Base-by-base conservation (phyloP, 2,888 invertebrate genomes). In the Hyposoter dolosus region DNA sequence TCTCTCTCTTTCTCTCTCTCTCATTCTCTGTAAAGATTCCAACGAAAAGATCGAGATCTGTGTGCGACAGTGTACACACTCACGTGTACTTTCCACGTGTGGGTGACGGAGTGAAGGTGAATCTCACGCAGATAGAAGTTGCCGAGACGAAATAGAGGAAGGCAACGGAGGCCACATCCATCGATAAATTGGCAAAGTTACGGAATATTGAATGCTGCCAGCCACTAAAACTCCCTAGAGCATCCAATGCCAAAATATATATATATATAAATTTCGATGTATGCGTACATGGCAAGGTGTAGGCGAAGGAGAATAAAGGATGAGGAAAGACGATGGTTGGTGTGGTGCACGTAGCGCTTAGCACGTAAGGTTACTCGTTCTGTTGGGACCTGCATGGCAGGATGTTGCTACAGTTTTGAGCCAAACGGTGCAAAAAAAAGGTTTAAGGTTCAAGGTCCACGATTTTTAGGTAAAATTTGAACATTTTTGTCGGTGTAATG, bases 101-200 rank as follows among this genome's bases (percentile, higher is more conserved):
- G 1, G 71, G 45, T 79, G 32, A 63, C 63, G 60, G 35, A 43
- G 40, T 17, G 43, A 69, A 32, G 43, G 50, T 63, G 72, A 63
- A 47, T 56, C 53, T 32, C 56, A 56, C 72, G 43, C 43, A 75
- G 72, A 66, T 83, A 82, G 83, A 87, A 87, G 86, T 83, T 86
- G 68, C 86, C 74, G 81, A 63, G 78, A 50, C 77, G 81, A 86
- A 86, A 86, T 83, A 60, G 86, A 86, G 66, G 83, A 78, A 83
- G 77, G 68, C 80, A 85, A 76, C 85, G 84, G 85, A 83, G 88
- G 85, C 88, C 87, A 88, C 89, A 88, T 89, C 88, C 89, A 90
- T 90, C 90, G 89, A 89, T 91, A 91, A 91, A 91, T 91, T 91
- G 90, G 90, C 89, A 91, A 91, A 91, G 90, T 91, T 91, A 89